Conservation (phyloP, 1,140 invertebrate genomes). For the Bathynomus jamesi region DNA sequence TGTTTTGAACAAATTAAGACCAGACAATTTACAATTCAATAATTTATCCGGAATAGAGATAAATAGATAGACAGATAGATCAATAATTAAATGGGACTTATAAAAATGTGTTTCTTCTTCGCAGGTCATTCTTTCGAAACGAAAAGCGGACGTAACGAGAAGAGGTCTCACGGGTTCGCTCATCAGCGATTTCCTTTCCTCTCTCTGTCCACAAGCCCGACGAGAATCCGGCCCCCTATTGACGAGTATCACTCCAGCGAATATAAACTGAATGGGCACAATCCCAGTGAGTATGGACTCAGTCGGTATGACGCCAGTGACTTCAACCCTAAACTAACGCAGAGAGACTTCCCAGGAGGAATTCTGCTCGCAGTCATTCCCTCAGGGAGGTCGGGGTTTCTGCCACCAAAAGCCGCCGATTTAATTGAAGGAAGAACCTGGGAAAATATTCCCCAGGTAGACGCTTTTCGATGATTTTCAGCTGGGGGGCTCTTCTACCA, state of each 20-base stretch:
- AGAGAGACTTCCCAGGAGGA: background rate
- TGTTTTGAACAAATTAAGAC: too few relatives aligned
- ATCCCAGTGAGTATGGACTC: background rate
- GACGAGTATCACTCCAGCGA: background rate
- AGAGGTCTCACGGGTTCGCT: background rate
- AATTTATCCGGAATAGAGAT: too few relatives aligned
- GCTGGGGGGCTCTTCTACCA: slow-evolving; percentile 8
- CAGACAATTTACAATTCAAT: too few relatives aligned
- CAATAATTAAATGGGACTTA: too few relatives aligned
- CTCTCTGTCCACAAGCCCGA: background rate
- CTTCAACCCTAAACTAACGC: background rate
- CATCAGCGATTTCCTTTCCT: background rate
- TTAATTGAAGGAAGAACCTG: background rate
- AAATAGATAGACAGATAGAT: too few relatives aligned
- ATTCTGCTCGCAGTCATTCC: background rate
- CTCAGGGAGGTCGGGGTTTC: background rate
- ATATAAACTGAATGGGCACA: background rate
- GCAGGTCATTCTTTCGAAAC: background rate
- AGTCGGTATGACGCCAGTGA: background rate
- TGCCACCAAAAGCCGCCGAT: background rate
- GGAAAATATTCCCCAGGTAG: background rate
- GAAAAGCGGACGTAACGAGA: background rate
- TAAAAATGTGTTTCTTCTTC: too few relatives aligned
- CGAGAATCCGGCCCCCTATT: background rate
- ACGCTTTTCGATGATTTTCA: background rate